Conservation (phyloP, 2,113 vertebrate genomes). For the Dunckerocampus dactyliophorus region DNA sequence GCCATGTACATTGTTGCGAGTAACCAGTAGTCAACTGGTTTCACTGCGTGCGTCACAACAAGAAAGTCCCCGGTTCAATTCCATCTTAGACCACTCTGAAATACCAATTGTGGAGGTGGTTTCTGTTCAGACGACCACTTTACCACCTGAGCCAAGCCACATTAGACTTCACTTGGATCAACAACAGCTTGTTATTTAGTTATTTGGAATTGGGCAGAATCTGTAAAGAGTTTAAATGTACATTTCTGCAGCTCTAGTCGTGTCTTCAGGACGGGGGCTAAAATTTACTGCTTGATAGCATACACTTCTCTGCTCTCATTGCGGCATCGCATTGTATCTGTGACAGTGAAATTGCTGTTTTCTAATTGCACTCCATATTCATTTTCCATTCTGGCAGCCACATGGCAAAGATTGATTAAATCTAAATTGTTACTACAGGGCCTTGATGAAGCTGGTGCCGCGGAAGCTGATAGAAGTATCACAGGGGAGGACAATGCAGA, state of each 20-base stretch:
- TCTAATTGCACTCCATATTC: conserved; percentile 67
- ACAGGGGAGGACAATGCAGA: conserved; percentile 19
- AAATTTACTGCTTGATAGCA: conserved; percentile 24
- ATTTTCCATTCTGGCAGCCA: conserved; percentile 68
- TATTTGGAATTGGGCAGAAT: conserved; percentile 6
- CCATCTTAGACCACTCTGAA: too few relatives aligned
- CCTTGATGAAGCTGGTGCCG: conserved; percentile 53
- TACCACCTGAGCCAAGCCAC: too few relatives aligned
- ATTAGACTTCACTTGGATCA: neutral
- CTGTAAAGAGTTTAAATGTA: neutral
- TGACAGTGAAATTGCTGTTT: conserved; percentile 59
- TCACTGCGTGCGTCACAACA: too few relatives aligned
- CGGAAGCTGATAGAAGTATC: conserved; percentile 46
- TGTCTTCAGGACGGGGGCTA: conserved; percentile 14
- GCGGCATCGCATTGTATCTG: conserved; percentile 31
- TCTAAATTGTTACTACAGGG: conserved; percentile 62
- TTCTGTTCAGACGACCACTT: too few relatives aligned
- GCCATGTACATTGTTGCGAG: too few relatives aligned
- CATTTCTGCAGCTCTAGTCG: neutral
- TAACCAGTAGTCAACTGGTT: too few relatives aligned
- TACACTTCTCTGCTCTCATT: conserved; percentile 37
- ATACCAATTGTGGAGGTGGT: too few relatives aligned
- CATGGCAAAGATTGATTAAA: conserved; percentile 65
- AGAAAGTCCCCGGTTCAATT: too few relatives aligned
- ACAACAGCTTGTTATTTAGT: neutral